A percentile compares a stretch with the other conserved stretches of the same genome.
These are phyloP conservation scores for Tribolium freemani DNA, from an alignment of 2,888 invertebrate genomes.

Conservation along the genomic window DNA sequence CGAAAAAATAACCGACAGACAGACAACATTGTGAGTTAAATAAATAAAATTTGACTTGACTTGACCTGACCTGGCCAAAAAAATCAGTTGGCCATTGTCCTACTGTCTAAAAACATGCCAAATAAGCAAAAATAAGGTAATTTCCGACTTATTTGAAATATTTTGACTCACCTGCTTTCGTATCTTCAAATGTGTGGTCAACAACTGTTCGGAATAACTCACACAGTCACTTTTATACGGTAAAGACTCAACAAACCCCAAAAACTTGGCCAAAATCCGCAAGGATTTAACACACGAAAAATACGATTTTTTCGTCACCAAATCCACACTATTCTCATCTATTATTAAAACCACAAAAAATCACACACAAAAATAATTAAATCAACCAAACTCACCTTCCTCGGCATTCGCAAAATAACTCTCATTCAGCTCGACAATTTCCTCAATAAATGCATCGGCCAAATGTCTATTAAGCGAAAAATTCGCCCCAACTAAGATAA, in stretches of 20 bases:
- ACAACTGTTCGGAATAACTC: conserved; percentile 65
- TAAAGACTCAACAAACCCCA: conserved; percentile 82
- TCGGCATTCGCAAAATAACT: conserved; percentile 69
- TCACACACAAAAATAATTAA: neutral
- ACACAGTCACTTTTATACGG: conserved; percentile 74
- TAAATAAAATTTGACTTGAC: no score
- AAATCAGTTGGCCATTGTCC: no score
- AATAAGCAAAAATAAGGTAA: no score
- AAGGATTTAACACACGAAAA: conserved; percentile 71
- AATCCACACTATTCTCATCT: conserved; percentile 55
- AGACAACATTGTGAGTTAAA: no score
- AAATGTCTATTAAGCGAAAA: conserved; percentile 78
- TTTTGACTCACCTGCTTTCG: conserved; percentile 60
- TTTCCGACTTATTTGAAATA: neutral
- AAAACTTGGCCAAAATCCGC: conserved; percentile 82
- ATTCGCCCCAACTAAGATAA: conserved; percentile 72
- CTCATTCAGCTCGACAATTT: conserved; percentile 78
- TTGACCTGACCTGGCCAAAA: no score
- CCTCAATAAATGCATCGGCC: conserved; percentile 77
- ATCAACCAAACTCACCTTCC: conserved; percentile 64
- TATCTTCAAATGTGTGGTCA: conserved; percentile 58
- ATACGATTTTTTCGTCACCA: conserved; percentile 67
- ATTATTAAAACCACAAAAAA: neutral
- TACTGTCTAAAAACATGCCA: no score
- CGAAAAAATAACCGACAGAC: no score